Conservation (phyloP, 2,797 vertebrate species). For the Pampus argenteus region DNA sequence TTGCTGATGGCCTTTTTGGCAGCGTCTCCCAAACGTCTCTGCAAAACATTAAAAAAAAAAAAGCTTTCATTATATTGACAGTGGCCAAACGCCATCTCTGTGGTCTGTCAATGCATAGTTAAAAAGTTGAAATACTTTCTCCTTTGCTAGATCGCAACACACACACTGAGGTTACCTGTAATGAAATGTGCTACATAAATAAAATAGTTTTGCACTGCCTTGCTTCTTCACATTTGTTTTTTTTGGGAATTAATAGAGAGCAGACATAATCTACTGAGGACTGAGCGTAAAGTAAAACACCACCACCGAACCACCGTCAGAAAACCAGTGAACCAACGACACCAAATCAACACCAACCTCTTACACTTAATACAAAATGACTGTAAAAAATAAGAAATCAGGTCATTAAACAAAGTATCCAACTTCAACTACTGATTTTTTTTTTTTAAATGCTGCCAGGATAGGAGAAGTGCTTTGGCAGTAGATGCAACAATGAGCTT, state of each 20-base stretch:
- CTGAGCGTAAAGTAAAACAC: slow-evolving; percentile 11
- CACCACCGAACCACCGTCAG: not conserved
- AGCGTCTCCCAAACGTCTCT: slow-evolving; percentile 97
- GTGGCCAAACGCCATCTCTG: not conserved
- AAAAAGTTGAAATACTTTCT: not conserved
- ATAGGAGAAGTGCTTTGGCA: not conserved
- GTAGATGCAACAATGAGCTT: not conserved
- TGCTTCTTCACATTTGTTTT: not conserved
- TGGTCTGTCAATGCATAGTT: not conserved
- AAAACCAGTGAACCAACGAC: slow-evolving; percentile 4
- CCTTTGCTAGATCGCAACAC: not conserved
- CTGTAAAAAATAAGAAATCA: not conserved
- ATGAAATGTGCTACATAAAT: too few relatives aligned
- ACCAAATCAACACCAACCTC: not conserved
- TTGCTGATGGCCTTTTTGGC: slow-evolving; percentile 99
- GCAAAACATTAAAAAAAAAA: slow-evolving; percentile 65
- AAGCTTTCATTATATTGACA: not conserved
- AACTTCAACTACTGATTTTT: not conserved
- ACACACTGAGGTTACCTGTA: too few relatives aligned
- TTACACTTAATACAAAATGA: not conserved
- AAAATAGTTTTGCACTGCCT: too few relatives aligned
- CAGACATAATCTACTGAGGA: not conserved
- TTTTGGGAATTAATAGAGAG: not conserved
- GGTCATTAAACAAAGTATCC: not conserved
- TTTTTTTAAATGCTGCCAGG: not conserved